phyloP scores from a whole-genome alignment of 2,888 invertebrate genomes.

The Caenorhabditis sulstoni region DNA sequence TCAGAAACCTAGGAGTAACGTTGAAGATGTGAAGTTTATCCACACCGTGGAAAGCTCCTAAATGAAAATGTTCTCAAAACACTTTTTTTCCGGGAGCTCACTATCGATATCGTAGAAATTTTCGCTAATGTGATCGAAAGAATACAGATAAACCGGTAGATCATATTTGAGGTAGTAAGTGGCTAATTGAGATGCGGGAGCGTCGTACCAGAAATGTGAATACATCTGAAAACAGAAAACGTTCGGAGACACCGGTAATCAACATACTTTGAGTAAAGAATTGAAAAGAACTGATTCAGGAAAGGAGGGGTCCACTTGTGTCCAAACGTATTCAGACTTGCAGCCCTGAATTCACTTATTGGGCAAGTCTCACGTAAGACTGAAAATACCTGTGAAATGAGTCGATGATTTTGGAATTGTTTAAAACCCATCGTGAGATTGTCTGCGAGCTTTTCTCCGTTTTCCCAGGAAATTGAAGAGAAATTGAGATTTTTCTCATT shows the following conservation, averaged over 20 bases:
- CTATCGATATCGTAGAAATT: slow-evolving; percentile 80
- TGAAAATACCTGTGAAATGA: slow-evolving; percentile 73
- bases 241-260: not conserved
- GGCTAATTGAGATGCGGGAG: slow-evolving; percentile 79
- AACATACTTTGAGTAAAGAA: slow-evolving; percentile 75
- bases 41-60: slow-evolving; percentile 80
- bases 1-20: slow-evolving; percentile 76
- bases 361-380: no score
- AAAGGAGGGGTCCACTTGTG: slow-evolving; percentile 75
- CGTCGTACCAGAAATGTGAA: slow-evolving; percentile 81
- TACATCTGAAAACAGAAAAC: slow-evolving; percentile 76
- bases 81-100: no score
- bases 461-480: slow-evolving; percentile 63
- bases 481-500: slow-evolving; percentile 79
- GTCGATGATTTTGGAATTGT: slow-evolving; percentile 78
- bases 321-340: slow-evolving; percentile 79
- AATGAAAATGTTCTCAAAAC: no score
- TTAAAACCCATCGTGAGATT: slow-evolving; percentile 76
- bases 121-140: slow-evolving; percentile 80
- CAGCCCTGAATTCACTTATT: slow-evolving; percentile 71
- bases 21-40: slow-evolving; percentile 81
- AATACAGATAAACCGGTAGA: slow-evolving; percentile 79
- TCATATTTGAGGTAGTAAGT: slow-evolving; percentile 74
- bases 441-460: slow-evolving; percentile 75
- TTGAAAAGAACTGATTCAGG: slow-evolving; percentile 73